Base-by-base conservation (phyloP, 1,140 invertebrate species). In the Laupala kohalensis region DNA sequence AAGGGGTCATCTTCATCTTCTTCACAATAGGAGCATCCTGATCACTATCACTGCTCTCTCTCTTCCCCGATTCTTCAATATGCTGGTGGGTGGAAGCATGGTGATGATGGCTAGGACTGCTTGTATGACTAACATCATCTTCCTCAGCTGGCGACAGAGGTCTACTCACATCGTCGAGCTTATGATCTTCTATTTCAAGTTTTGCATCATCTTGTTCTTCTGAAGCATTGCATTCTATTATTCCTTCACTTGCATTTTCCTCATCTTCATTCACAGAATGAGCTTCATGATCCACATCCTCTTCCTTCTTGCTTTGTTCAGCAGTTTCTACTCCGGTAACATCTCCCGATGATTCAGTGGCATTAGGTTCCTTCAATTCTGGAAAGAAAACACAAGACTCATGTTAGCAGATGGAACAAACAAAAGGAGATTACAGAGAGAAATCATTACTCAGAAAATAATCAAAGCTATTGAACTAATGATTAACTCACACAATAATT, bases 1-100 rank as follows among this genome's bases (percentile, higher is more conserved):
- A 78, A 0, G 76, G 72, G 12, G 77, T 77, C 12, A 74, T 70
- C 24, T 80, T 77, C 37, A 77, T 73, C 69, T 78, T 80, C 72
- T 81, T 80, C 12, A 73, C 78, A 15, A 75, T 76, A 63, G 76
- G 77, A 28, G 74, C 71, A 13, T 72, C 75, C 24, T 37, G 72
- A 68, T 83, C 82, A 77, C 69, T 70, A 19, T 73, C 69, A 37
- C 67, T 69, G 26, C 72, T 30, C 23, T 23, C 69, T 4, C 62
- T 28, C 53, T 73, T 73, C 23, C 65, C 28, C 4, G 29, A 15
- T 23, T 6, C 9, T 13, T 30, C 29, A 63, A 26, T 19, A 26
- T 9, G 37, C 1, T 53, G 37, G 9, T 53, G 9, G 9, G 9
- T 12, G 23, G 13, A 6, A 19, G 64, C 23, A 19, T 65, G n/a